Evolutionary conservation across 2,888 invertebrate species (phyloP).

Genomic region (Meliscaeva auricollis): DNA sequence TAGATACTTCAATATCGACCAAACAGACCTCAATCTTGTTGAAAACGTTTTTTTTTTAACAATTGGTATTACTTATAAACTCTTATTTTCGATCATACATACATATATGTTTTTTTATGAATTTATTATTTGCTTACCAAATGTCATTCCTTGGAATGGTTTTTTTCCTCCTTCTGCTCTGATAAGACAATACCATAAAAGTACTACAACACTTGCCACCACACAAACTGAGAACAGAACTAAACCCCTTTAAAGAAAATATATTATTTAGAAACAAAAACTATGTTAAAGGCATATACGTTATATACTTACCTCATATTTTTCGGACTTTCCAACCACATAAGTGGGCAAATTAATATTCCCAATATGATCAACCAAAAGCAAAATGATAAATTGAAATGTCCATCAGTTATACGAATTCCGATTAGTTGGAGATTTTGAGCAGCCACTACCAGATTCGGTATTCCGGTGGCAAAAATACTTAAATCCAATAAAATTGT

Average conservation of each 20-base stretch:
- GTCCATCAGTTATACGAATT: constrained; percentile 87
- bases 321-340: constrained; percentile 96
- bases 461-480: constrained; percentile 91
- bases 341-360: constrained; percentile 89
- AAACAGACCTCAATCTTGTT: no score
- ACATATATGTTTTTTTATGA: background rate
- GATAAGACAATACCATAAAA: constrained; percentile 88
- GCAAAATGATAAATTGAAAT: constrained; percentile 90
- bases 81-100: no score
- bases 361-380: constrained; percentile 93
- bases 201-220: constrained; percentile 87
- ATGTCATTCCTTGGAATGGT: constrained; percentile 81
- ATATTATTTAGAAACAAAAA: background rate
- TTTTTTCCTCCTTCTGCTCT: constrained; percentile 81
- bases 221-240: constrained; percentile 88
- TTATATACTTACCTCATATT: constrained; percentile 91
- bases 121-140: constrained; percentile 78
- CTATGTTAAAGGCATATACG: background rate
- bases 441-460: constrained; percentile 92
- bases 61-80: no score
- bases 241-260: constrained; percentile 78
- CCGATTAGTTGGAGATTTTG: constrained; percentile 92
- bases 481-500: constrained; percentile 90
- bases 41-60: no score
- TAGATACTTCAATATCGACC: no score